Conservation (phyloP, 2,797 vertebrate genomes). For the Fratercula arctica region DNA sequence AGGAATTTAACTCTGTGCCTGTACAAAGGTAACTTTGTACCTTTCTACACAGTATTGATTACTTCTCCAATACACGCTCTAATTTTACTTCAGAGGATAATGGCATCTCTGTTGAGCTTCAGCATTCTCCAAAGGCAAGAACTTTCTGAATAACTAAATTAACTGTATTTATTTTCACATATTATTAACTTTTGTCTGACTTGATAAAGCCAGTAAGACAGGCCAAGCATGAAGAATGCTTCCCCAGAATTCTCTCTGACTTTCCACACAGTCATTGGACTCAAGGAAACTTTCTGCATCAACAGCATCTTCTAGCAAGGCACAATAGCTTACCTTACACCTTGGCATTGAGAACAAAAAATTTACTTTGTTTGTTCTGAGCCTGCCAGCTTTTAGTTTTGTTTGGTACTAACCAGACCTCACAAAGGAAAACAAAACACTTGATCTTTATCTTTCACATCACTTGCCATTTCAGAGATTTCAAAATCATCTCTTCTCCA, state of each 20-base stretch:
- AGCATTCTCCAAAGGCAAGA: neutral
- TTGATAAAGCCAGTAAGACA: neutral
- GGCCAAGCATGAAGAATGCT: neutral
- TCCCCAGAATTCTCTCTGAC: neutral
- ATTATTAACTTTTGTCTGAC: neutral
- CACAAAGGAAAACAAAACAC: neutral
- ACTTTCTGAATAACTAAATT: neutral
- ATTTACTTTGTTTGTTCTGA: neutral
- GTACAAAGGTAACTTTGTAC: neutral
- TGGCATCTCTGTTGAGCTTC: neutral
- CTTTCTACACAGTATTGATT: rapidly evolving
- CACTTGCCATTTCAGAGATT: neutral
- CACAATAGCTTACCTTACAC: neutral
- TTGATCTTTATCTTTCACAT: neutral
- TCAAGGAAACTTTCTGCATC: neutral
- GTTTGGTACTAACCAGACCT: neutral
- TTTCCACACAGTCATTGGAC: neutral
- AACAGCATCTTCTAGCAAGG: neutral
- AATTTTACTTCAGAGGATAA: neutral
- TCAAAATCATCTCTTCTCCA: neutral
- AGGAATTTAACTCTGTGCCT: neutral
- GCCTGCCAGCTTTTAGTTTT: neutral
- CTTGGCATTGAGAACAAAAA: neutral
- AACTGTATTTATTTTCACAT: neutral
- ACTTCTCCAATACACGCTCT: neutral